Conservation (phyloP, 2,888 invertebrate species). For the Ormyrus labotus region DNA sequence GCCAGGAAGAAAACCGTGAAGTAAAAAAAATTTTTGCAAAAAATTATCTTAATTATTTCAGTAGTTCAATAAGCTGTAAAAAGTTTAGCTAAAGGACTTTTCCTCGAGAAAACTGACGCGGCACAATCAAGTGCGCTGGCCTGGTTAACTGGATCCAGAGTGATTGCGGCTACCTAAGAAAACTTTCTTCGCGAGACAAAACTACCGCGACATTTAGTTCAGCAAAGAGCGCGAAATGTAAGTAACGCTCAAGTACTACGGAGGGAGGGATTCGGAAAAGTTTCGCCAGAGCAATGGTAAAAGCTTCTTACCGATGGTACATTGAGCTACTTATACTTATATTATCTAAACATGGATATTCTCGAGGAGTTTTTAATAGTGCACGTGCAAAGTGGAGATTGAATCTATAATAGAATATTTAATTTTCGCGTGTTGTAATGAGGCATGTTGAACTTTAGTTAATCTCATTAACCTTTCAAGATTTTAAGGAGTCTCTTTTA, state of each 20-base stretch:
- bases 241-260: constrained; percentile 42
- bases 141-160: constrained; percentile 39
- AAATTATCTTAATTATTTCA: neutral
- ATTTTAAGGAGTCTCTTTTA: no score
- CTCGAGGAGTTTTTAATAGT: no score
- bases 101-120: neutral
- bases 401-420: no score
- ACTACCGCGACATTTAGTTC: constrained; percentile 49
- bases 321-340: no score
- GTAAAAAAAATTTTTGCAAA: neutral
- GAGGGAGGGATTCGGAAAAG: constrained; percentile 18
- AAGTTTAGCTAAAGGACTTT: constrained; percentile 18
- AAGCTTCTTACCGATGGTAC: no score
- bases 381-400: no score
- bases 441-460: no score
- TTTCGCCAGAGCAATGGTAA: constrained; percentile 5
- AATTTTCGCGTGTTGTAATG: no score
- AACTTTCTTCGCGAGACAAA: constrained; percentile 52
- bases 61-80: constrained; percentile 8
- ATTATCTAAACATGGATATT: no score
- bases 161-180: constrained; percentile 29
- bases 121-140: constrained; percentile 25
- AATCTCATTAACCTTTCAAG: no score
- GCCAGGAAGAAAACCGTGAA: neutral
- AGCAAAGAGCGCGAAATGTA: constrained; percentile 33